phyloP scores from a whole-genome alignment of 2,113 vertebrate genomes.

The Melanostigma gelatinosum region DNA sequence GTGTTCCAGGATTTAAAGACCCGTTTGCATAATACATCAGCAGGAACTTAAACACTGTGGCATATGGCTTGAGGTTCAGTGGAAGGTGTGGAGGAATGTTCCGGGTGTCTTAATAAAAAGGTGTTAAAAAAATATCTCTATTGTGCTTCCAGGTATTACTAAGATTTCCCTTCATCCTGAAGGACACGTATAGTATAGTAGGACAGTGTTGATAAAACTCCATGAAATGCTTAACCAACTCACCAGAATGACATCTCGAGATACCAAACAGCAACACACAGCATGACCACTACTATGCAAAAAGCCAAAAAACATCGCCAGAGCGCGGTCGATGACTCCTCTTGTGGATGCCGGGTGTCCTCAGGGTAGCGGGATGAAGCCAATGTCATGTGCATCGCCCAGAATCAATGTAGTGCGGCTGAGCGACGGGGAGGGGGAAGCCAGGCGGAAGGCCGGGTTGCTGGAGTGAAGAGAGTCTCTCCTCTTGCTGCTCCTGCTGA shows the following conservation, averaged over 20 bases:
- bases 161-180: slow-evolving; percentile 54
- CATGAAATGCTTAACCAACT: neutral
- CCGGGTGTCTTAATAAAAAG: slow-evolving; percentile 50
- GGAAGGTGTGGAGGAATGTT: slow-evolving; percentile 58
- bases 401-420: slow-evolving; percentile 59
- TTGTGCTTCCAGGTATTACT: slow-evolving; percentile 74
- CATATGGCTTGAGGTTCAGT: slow-evolving; percentile 71
- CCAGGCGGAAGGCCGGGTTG: slow-evolving; percentile 76
- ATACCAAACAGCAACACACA: slow-evolving; percentile 33
- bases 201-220: slow-evolving; percentile 11
- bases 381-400: slow-evolving; percentile 52
- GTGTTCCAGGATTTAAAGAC: slow-evolving; percentile 36
- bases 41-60: slow-evolving; percentile 52
- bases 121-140: slow-evolving; percentile 63
- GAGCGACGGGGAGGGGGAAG: slow-evolving; percentile 72
- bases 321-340: neutral
- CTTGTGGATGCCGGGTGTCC: neutral
- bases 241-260: slow-evolving; percentile 63
- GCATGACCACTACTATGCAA: slow-evolving; percentile 10
- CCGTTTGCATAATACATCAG: slow-evolving; percentile 68
- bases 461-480: slow-evolving; percentile 71
- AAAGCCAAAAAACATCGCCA: neutral
- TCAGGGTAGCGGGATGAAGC: slow-evolving; percentile 68
- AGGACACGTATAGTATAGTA: slow-evolving; percentile 6
- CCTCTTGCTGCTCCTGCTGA: slow-evolving; percentile 60